phyloP scores from a whole-genome alignment of 1,140 invertebrate species.

The Drosophila littoralis region DNA sequence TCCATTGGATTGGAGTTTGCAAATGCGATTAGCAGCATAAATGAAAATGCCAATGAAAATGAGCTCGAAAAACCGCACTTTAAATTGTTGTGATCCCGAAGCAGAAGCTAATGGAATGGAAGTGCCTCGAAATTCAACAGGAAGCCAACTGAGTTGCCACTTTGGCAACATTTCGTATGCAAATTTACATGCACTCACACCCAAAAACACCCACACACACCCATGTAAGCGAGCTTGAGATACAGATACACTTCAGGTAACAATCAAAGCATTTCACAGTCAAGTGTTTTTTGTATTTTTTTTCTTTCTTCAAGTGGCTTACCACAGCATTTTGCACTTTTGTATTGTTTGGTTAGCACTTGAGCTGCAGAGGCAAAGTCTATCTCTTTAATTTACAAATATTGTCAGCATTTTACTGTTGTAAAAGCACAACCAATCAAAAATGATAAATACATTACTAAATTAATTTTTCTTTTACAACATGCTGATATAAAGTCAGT shows the following conservation, averaged over 20 bases:
- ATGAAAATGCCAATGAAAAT: constrained; percentile 8
- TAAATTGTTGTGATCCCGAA: constrained; percentile 11
- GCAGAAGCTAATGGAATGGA: constrained; percentile 65
- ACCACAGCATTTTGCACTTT: constrained; percentile 73
- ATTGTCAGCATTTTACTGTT: neutral
- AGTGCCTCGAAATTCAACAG: constrained; percentile 38
- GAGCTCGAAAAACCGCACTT: constrained; percentile 4
- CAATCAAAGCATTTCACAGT: constrained; percentile 67
- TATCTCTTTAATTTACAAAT: neutral
- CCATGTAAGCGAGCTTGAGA: constrained; percentile 23
- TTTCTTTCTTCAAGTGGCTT: constrained; percentile 58
- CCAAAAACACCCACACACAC: neutral
- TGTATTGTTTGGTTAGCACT: constrained; percentile 66
- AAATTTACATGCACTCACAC: constrained; percentile 43
- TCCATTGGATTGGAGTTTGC: constrained; percentile 24
- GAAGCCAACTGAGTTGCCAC: constrained; percentile 60
- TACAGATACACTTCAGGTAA: constrained; percentile 68
- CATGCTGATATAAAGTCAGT: no score
- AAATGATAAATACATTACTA: no score
- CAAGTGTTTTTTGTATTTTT: constrained; percentile 15
- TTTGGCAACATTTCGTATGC: constrained; percentile 64
- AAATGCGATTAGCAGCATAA: constrained; percentile 27
- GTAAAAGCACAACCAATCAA: no score
- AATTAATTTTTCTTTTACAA: no score
- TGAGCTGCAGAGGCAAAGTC: constrained; percentile 2